Percentiles rank a stretch among this genome's conserved stretches.
Evolutionary conservation across 2,797 vertebrate genomes (phyloP).

Genomic region (Microhierax caerulescens): DNA sequence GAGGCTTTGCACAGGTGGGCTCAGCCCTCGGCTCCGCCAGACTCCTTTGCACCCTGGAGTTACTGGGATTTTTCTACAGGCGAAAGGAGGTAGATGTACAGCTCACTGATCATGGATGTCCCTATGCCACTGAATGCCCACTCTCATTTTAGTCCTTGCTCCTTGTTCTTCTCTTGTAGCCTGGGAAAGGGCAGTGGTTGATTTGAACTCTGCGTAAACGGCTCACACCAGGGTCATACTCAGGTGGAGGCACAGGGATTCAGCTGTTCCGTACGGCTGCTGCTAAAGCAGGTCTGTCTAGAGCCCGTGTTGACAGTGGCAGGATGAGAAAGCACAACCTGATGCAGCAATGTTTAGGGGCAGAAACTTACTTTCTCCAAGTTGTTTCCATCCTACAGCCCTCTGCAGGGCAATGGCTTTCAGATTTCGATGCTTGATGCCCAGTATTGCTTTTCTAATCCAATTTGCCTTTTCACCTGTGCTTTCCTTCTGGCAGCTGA

Average conservation of each 20-base stretch:
- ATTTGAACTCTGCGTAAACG: background rate
- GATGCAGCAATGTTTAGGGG: background rate
- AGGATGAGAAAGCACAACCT: background rate
- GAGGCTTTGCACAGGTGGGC: background rate
- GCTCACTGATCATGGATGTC: background rate
- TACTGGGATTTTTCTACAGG: background rate
- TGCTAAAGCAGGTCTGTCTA: background rate
- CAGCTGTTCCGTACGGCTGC: background rate
- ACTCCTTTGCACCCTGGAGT: background rate
- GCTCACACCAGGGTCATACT: background rate
- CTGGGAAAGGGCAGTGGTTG: background rate
- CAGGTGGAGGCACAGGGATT: background rate
- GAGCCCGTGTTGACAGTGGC: background rate
- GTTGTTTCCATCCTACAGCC: background rate
- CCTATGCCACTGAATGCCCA: background rate
- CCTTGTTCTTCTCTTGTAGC: background rate
- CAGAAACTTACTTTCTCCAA: background rate
- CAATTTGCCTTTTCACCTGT: background rate
- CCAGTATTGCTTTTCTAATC: background rate
- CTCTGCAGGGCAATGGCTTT: background rate
- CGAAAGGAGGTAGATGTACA: background rate
- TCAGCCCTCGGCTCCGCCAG: background rate
- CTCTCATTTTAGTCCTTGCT: background rate
- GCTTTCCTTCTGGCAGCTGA: conserved; percentile 29
- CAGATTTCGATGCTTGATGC: background rate